Evolutionary conservation across 2,888 invertebrate species (phyloP), one percentile per base, ranked within the genome.

Genomic region (Tipula vernalis): DNA sequence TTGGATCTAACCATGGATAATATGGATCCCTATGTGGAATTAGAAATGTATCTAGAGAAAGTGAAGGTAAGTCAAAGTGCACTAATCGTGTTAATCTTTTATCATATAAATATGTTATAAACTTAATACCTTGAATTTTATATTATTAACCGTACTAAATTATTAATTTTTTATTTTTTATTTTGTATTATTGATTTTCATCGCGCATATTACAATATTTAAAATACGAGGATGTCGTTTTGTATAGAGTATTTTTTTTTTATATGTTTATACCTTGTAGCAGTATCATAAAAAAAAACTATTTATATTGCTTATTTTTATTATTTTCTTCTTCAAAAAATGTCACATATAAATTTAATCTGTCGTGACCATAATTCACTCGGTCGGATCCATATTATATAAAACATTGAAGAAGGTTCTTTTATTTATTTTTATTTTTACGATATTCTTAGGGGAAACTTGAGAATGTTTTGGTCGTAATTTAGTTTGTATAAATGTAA

Each of bases 21-120:
- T 51, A 51, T 89, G 41, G 91, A 91, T 91, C 91, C 91, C 36
- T 91, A 91, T 87, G 89, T 89, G 84, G 90, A 89, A 36, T 88
- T 91, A 85, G 90, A 91, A 88, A 91, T 90, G 87, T 91, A 91
- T 88, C 88, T 91, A 88, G 91, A 91, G 88, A 90, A 90, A 87
- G 91, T 91, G 86, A 91, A 91, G 90, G 91, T 91, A 87, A 90
- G 91, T 89, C 71, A 71, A 71, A 71, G 28, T 8, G n/a, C 6
- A 18, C n/a, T 86, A 51, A 51, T 28, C 28, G 8, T 86, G 28
- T 86, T 51, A 51, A 47, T 86, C 28, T 86, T 36, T 86, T 36
- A 47, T 86, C 47, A 51, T 6, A 39, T 51, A 15, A 6, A 51
- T 15, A 12, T 28, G 28, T 28, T 71, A 15, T 57, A 57, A 71